Evolutionary conservation across 2,888 invertebrate genomes (phyloP), one percentile per base, ranked within the genome.

Genomic region (Drosophila sordidula): DNA sequence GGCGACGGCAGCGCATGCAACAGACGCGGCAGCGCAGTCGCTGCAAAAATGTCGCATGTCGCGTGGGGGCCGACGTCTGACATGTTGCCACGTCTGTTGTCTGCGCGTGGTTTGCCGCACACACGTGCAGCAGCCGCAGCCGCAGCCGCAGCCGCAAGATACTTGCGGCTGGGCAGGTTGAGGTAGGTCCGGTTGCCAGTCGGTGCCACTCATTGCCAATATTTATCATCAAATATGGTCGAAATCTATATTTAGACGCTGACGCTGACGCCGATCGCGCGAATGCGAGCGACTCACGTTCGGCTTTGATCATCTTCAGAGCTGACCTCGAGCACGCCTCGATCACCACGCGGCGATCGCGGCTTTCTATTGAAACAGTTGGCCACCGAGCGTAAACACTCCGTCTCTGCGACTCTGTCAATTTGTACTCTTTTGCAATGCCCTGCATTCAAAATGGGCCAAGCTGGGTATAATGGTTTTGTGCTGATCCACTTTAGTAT

Each of bases 151-250:
- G 16, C 51, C 49, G 4, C 12, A 38, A 63, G 38, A 63, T 54
- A 50, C 41, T 45, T 34, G 9, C 56, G 49, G 68, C 59, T 70
- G 57, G 76, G 61, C 65, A 79, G 77, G 71, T 83, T 83, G 83
- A 89, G 83, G 83, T 75, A 83, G 83, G 83, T 83, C 88, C 89
- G 62, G 67, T 74, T 64, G 34, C 44, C 58, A 52, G 41, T 67
- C 16, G 39, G 50, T 52, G 75, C 67, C 72, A 75, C 87, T 88
- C 89, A 80, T 80, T 76, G 81, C 86, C 89, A 83, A 87, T 89
- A 89, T 89, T 88, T 85, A 89, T 72, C 88, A 85, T 67, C 88
- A 85, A 84, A 84, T 89, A 89, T 85, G 89, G 89, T 88, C 86
- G 86, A 85, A 85, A 85, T 84, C 83, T 84, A 84, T 89, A 88